Base-by-base conservation (phyloP, 1,140 invertebrate species). In the Glomeris maerens region DNA sequence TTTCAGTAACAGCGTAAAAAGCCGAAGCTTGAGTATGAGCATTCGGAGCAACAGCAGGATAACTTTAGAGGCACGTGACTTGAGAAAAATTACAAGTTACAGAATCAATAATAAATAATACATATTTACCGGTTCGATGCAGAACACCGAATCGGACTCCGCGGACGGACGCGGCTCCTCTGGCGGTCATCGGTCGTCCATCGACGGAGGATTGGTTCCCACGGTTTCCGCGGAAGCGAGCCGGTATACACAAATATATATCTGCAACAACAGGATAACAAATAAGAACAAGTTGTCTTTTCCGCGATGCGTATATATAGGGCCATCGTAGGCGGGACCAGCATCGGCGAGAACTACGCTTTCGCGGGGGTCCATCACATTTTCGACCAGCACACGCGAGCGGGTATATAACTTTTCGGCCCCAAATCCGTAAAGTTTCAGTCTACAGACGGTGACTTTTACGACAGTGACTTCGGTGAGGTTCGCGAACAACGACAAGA, bases 401-500 rank as follows among this genome's bases (percentile, higher is more conserved):
- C 68, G 47, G 47, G 49, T 39, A 23, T 46, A 14, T 55, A 22
- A 39, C 47, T 10, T 13, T 14, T 13, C 46, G 13, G 46, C 10
- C 46, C 44, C 10, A 47, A 7, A 47, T 36, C 22, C 10, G 22
- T 47, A 10, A 14, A 14, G 45, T 10, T 10, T 17, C 26, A 21
- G 7, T 49, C 36, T 10, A 52, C 42, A 10, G 29, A 36, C 31
- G 10, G 22, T 3, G 17, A 27, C 13, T n/a, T 45, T 45, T 38
- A 54, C 31, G 20, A 23, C 23, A 61, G 81, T 89, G 14, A 81
- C 78, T n/a, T 78, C 83, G 66, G 72, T 90, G 2, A 84, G 83
- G 66, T 92, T 91, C 75, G 85, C 84, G 0, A 84, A 90, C 66
- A 86, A 90, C 69, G 84, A 91, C 61, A 76, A 77, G 49, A 80